phyloP scores from a whole-genome alignment of 2,888 invertebrate genomes.

The Rhodophaea formosa region DNA sequence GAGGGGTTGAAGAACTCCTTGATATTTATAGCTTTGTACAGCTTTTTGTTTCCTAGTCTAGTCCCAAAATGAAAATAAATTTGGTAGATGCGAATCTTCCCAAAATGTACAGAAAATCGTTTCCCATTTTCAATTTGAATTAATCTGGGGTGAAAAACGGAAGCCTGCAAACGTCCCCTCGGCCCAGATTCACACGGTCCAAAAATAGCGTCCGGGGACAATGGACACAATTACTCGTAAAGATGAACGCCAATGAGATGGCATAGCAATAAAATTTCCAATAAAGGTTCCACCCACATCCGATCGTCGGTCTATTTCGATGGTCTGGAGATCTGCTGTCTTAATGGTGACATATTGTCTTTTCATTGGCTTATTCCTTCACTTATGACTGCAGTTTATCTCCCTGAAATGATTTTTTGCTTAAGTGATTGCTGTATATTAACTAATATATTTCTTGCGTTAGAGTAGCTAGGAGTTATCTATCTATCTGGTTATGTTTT shows the following conservation, averaged over 20 bases:
- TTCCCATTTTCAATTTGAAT: slow-evolving; percentile 12
- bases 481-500: too few species aligned
- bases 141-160: slow-evolving; percentile 34
- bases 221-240: slow-evolving; percentile 71
- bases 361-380: slow-evolving; percentile 40
- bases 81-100: too few species aligned
- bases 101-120: not conserved
- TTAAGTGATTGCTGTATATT: not conserved
- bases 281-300: slow-evolving; percentile 73
- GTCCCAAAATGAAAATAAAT: not conserved
- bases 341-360: slow-evolving; percentile 46
- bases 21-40: too few species aligned
- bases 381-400: slow-evolving; percentile 25
- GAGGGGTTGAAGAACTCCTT: too few species aligned
- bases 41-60: too few species aligned
- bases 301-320: slow-evolving; percentile 62
- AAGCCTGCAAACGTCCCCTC: slow-evolving; percentile 56
- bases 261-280: slow-evolving; percentile 79
- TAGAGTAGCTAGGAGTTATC: not conserved
- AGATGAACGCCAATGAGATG: slow-evolving; percentile 78
- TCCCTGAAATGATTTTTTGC: not conserved
- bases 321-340: slow-evolving; percentile 37
- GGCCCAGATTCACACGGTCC: slow-evolving; percentile 69
- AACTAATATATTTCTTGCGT: not conserved
- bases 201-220: slow-evolving; percentile 65